Evolutionary conservation across 1,140 invertebrate genomes (phyloP).

Genomic region (Ceratoteleas bidentatus): DNA sequence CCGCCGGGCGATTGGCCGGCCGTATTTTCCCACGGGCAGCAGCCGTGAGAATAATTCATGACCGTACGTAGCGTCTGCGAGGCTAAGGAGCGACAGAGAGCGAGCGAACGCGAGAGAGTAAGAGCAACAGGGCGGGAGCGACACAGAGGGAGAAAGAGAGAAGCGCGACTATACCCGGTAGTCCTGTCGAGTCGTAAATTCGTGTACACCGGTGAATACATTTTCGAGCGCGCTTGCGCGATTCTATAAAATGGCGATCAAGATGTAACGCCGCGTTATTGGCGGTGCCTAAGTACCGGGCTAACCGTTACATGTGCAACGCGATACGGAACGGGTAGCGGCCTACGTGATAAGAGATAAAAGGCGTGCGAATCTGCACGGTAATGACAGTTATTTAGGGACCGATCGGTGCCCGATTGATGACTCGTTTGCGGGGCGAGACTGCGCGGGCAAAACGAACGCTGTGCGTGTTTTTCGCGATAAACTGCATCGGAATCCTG

Average conservation of each 20-base stretch:
- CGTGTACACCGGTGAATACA: constrained; percentile 47
- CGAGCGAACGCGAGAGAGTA: constrained; percentile 9
- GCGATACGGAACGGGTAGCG: constrained; percentile 18
- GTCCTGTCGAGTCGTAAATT: constrained; percentile 59
- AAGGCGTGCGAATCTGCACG: constrained; percentile 12
- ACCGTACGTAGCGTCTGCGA: constrained; percentile 50
- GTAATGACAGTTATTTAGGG: constrained; percentile 43
- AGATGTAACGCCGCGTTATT: constrained; percentile 53
- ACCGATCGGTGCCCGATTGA: constrained; percentile 15
- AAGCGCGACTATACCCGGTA: constrained; percentile 41
- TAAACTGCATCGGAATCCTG: not conserved
- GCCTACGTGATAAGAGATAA: constrained; percentile 37
- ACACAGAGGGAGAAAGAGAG: not conserved
- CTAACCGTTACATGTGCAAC: constrained; percentile 25
- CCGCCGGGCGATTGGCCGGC: constrained; percentile 73
- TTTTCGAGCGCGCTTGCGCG: constrained; percentile 42
- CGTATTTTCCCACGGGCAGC: constrained; percentile 79
- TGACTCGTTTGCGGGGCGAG: constrained; percentile 2
- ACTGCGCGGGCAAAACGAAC: not conserved
- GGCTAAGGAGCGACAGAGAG: too few species aligned
- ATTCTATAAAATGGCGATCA: constrained; percentile 52
- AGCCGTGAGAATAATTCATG: constrained; percentile 80
- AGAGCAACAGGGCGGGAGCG: not conserved
- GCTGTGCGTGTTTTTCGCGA: not conserved
- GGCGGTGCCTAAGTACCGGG: constrained; percentile 12